Base-by-base conservation (phyloP, 2,888 invertebrate genomes). In the Gymnoscelis rufifasciata region DNA sequence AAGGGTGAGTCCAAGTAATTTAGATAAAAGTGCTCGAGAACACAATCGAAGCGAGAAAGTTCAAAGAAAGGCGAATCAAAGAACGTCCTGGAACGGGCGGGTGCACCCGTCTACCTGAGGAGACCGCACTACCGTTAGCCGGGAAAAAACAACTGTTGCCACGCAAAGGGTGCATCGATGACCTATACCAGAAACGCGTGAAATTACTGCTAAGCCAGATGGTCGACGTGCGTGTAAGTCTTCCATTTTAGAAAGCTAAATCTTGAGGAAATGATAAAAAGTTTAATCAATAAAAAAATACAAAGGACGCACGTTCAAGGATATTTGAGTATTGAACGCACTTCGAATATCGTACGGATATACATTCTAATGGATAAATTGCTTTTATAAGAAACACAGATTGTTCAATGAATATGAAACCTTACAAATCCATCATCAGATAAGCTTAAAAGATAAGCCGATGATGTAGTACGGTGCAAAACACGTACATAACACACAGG, bases 101-200 rank as follows among this genome's bases (percentile, higher is more conserved):
- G 61, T 50, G 54, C 52, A 48, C 64, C 66, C 71, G 61, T 64
- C 76, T 80, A 80, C 79, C 80, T 79, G 80, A 66, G 62, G 45
- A 54, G 53, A 62, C 63, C 63, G 60, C 59, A 62, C 62, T 74
- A 74, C 79, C 76, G 75, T 78, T 77, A 77, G 43, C 54, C 52
- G 66, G 66, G 69, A 74, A 73, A 60, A 63, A 59, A 60, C 52
- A 50, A 56, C 62, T 64, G 68, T 73, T 70, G 55, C 68, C 57
- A 59, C 62, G 66, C 58, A 73, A 74, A 71, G 77, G 79, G 70
- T 73, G 66, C 62, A 63, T 44, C 65, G 64, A 74, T 71, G 71
- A 75, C 71, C 71, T 66, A 60, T 60, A 60, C 38, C 57, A 59
- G 54, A 52, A 38, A 60, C 54, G 66, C 71, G 67, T 78, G 70